phyloP scores from a whole-genome alignment of 2,113 vertebrate genomes.

The Mola mola region DNA sequence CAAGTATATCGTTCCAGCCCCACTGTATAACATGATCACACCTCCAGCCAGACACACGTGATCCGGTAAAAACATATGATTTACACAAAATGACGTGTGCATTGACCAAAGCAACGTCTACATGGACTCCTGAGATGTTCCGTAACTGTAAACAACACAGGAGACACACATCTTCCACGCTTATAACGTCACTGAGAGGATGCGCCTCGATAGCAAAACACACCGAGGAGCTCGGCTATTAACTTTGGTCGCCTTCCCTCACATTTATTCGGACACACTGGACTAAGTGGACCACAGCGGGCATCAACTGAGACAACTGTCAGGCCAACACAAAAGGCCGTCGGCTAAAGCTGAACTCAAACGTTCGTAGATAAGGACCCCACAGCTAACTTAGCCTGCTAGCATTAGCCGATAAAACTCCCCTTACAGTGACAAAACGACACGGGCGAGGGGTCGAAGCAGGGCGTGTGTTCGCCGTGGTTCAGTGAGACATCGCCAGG shows the following conservation, averaged over 20 bases:
- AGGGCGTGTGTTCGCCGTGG: not conserved
- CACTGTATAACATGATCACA: too few species aligned
- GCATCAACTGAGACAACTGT: too few species aligned
- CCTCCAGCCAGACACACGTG: not conserved
- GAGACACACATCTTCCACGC: too few species aligned
- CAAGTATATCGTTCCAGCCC: too few species aligned
- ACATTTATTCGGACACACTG: too few species aligned
- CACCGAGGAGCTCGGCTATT: too few species aligned
- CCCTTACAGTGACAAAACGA: not conserved
- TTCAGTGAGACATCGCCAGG: not conserved
- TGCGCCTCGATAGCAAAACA: slow-evolving; percentile 1
- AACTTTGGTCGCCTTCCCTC: too few species aligned
- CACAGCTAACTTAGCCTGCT: slow-evolving; percentile 56
- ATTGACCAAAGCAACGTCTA: not conserved
- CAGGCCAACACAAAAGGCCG: too few species aligned
- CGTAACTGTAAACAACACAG: slow-evolving; percentile 7
- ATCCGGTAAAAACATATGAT: not conserved
- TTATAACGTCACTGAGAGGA: too few species aligned
- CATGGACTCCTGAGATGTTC: too few species aligned
- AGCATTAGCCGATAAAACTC: slow-evolving; percentile 46
- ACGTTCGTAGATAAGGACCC: slow-evolving; percentile 3
- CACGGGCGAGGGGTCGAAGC: not conserved
- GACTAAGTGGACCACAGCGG: too few species aligned
- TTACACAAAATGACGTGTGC: not conserved
- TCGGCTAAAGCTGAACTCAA: slow-evolving; percentile 27